Evolutionary conservation across 1,140 invertebrate species (phyloP).

Genomic region (Papilio aristodemus): DNA sequence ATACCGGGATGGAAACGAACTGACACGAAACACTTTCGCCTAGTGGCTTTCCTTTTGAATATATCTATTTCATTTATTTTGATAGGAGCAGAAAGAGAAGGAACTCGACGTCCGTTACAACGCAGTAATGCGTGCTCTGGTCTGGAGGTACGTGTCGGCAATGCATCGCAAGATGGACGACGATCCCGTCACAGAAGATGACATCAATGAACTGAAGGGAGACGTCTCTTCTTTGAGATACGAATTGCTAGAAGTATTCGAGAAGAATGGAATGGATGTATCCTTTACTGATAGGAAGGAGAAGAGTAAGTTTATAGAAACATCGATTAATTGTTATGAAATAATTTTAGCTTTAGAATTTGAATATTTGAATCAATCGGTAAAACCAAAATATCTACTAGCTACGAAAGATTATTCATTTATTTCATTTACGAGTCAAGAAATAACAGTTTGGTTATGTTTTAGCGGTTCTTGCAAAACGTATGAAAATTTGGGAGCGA

Average conservation of each 20-base stretch:
- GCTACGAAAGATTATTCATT: too few relatives aligned
- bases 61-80: too few relatives aligned
- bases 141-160: slow-evolving; percentile 91
- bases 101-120: slow-evolving; percentile 86
- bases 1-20: too few relatives aligned
- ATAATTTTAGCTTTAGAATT: slow-evolving; percentile 19
- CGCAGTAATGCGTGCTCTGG: slow-evolving; percentile 89
- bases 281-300: slow-evolving; percentile 85
- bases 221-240: slow-evolving; percentile 91
- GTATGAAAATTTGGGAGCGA: slow-evolving; percentile 90
- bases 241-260: slow-evolving; percentile 92
- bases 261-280: slow-evolving; percentile 89
- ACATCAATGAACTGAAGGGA: slow-evolving; percentile 95
- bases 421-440: too few relatives aligned
- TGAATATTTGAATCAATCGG: too few relatives aligned
- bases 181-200: slow-evolving; percentile 92
- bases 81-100: slow-evolving; percentile 74
- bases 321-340: neutral
- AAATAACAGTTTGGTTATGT: too few relatives aligned
- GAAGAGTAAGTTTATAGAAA: slow-evolving; percentile 79
- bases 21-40: too few relatives aligned
- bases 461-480: slow-evolving; percentile 84
- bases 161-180: slow-evolving; percentile 89
- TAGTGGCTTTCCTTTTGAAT: too few relatives aligned
- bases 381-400: too few relatives aligned